Percentiles rank a stretch among this genome's conserved stretches.
Conservation (phyloP, 2,113 vertebrate species). For the Oryzias celebensis region DNA sequence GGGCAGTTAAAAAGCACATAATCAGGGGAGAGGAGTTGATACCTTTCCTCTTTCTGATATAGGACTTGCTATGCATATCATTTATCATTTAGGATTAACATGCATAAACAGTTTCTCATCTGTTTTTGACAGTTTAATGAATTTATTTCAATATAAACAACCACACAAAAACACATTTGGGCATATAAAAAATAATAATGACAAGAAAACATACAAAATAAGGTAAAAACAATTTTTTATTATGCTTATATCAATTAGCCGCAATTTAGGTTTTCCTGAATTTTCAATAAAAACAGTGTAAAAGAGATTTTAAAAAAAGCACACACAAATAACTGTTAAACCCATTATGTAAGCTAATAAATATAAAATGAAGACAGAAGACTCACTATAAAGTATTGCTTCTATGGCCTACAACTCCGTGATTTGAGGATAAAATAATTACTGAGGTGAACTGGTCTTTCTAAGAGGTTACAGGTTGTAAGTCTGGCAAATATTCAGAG, state of each 20-base stretch:
- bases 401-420: slow-evolving; percentile 54
- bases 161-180: background rate
- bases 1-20: too few relatives aligned
- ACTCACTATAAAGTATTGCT: slow-evolving; percentile 78
- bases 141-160: background rate
- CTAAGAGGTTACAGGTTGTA: slow-evolving; percentile 90
- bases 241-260: slow-evolving; percentile 46
- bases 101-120: too few relatives aligned
- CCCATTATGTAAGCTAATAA: slow-evolving; percentile 65
- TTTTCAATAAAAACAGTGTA: slow-evolving; percentile 50
- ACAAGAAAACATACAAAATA: background rate
- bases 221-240: slow-evolving; percentile 50
- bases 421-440: slow-evolving; percentile 52
- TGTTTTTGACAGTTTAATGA: too few relatives aligned
- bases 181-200: background rate
- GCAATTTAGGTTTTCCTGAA: slow-evolving; percentile 55
- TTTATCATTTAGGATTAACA: too few relatives aligned
- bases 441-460: slow-evolving; percentile 60
- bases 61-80: too few relatives aligned
- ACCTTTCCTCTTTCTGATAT: too few relatives aligned
- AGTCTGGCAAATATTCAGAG: slow-evolving; percentile 93
- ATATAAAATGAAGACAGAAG: slow-evolving; percentile 70
- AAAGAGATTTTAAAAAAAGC: slow-evolving; percentile 46
- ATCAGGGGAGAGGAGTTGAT: too few relatives aligned
- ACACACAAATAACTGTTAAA: slow-evolving; percentile 52